These are phyloP conservation scores for Protophormia terraenovae DNA, from an alignment of 2,888 invertebrate species.

Conservation along the genomic window DNA sequence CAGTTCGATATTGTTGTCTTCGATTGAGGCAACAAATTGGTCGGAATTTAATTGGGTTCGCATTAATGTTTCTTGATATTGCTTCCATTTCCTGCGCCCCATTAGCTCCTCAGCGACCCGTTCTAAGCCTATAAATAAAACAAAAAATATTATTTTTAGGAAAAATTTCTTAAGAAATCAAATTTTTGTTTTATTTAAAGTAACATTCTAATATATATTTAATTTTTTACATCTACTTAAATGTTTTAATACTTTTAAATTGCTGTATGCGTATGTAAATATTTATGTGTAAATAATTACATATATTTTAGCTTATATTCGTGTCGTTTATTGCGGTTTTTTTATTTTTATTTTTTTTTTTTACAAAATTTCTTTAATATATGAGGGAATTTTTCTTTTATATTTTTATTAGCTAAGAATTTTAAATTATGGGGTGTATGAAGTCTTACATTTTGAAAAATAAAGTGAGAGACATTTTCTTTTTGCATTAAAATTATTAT, in stretches of 20 bases:
- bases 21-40: slow-evolving; percentile 71
- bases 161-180: no score
- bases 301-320: not conserved
- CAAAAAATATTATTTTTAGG: no score
- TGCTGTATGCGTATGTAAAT: not conserved
- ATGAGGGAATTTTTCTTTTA: not conserved
- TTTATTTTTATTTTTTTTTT: not conserved
- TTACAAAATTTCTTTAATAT: slow-evolving; percentile 19
- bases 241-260: slow-evolving; percentile 13
- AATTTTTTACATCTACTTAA: no score
- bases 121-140: slow-evolving; percentile 89
- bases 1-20: slow-evolving; percentile 75
- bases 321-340: slow-evolving; percentile 20
- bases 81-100: slow-evolving; percentile 98
- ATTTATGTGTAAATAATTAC: slow-evolving; percentile 24
- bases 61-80: slow-evolving; percentile 90
- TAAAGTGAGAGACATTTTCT: not conserved
- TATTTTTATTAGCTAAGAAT: slow-evolving; percentile 9
- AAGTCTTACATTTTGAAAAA: not conserved
- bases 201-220: no score
- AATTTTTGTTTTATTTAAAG: no score
- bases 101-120: slow-evolving; percentile 98
- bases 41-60: slow-evolving; percentile 81
- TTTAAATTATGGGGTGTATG: slow-evolving; percentile 20
- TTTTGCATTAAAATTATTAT: not conserved